These are phyloP conservation scores for Nansenia antarctica DNA, from an alignment of 2,113 vertebrate species.

Conservation along the genomic window DNA sequence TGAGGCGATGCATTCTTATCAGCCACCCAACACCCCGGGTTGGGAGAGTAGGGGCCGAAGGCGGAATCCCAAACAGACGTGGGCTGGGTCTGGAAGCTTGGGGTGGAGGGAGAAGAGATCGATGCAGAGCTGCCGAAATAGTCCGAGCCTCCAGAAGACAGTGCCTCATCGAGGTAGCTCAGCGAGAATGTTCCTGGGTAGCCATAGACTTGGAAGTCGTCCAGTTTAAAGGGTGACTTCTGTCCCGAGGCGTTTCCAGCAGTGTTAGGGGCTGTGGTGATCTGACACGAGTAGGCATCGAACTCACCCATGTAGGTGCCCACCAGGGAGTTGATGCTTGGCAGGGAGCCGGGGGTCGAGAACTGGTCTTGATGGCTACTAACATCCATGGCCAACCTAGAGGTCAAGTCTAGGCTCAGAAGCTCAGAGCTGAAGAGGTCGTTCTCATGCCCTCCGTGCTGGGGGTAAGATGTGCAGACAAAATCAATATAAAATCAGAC, in stretches of 20 bases:
- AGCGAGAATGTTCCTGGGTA: slow-evolving; percentile 84
- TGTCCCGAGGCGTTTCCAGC: slow-evolving; percentile 49
- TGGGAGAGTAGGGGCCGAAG: slow-evolving; percentile 83
- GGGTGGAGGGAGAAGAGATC: slow-evolving; percentile 81
- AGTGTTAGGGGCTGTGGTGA: slow-evolving; percentile 64
- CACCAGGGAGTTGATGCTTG: slow-evolving; percentile 89
- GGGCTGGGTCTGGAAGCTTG: slow-evolving; percentile 80
- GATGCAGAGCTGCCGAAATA: slow-evolving; percentile 90
- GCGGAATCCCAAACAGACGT: slow-evolving; percentile 84
- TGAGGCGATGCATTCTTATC: slow-evolving; percentile 76
- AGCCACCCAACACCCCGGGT: slow-evolving; percentile 77
- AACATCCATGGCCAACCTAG: slow-evolving; percentile 82
- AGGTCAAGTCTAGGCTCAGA: slow-evolving; percentile 80
- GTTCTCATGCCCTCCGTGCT: slow-evolving; percentile 66
- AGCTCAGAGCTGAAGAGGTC: slow-evolving; percentile 74
- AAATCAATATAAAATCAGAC: no score
- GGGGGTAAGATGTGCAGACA: background rate
- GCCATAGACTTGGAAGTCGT: slow-evolving; percentile 91
- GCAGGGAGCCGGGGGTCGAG: slow-evolving; percentile 78
- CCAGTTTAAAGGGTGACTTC: slow-evolving; percentile 80
- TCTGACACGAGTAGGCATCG: slow-evolving; percentile 89
- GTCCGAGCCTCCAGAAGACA: slow-evolving; percentile 87
- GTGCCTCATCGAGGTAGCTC: slow-evolving; percentile 79
- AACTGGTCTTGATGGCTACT: slow-evolving; percentile 71
- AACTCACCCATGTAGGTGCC: slow-evolving; percentile 81